Evolutionary conservation across 2,113 vertebrate genomes (phyloP), one percentile per base, ranked within the genome.

Genomic region (Zosterops japonicus): DNA sequence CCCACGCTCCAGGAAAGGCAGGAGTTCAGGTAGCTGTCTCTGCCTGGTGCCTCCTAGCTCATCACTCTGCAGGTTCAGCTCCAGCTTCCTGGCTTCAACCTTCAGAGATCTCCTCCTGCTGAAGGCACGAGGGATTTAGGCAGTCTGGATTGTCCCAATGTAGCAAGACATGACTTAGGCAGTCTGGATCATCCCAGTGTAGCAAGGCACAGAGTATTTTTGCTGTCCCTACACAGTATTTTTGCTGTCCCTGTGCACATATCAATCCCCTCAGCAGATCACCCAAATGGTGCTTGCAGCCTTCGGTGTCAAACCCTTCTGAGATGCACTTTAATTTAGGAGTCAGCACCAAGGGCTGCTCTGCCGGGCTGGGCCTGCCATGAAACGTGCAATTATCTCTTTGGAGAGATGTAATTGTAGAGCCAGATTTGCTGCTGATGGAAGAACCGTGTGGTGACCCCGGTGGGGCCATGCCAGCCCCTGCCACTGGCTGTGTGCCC

Each of bases 391-490:
- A 91, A 6, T 95, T 65, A 69, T 59, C 61, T 91, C 50, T 42
- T 69, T 3, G 8, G 42, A 85, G 89, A 89, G 52, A 33, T 47
- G 3, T 63, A 55, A 67, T 46, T 76, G 61, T 13, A 57, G 36
- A 52, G n/a, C 6, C 36, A 53, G 65, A 11, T 31, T 65, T 52
- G 35, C 59, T 80, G 49, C 55, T 57, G n/a, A 39, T 76, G 50
- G 41, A 65, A 71, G 50, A 80, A 1, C 25, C 50, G 46, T 8
- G 52, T 9, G 55, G 35, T 61, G 84, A 90, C 77, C 65, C 25
- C 1, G 2, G 27, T 2, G 2, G 57, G 42, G 9, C 15, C 1
- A 0, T 68, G 36, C 49, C 70, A 76, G 44, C 19, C 76, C 35
- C 20, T 46, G 39, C 33, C 65, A 27, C 67, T 0, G 2, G 4